Percentiles rank a stretch among this genome's conserved stretches.
Evolutionary conservation across 2,888 invertebrate genomes (phyloP).

Genomic region (Nomada flava): DNA sequence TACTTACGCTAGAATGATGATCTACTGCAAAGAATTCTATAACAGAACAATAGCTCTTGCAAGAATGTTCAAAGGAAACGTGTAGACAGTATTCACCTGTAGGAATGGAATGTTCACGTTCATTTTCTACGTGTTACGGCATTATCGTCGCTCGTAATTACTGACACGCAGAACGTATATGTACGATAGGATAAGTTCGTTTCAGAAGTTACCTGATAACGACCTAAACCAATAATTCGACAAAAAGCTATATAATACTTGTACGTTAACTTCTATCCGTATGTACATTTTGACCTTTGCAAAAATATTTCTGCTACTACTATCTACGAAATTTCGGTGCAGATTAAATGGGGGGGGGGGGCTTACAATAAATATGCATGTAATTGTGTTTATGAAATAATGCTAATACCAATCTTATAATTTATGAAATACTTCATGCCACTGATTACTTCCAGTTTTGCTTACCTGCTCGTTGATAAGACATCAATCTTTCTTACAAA

Average conservation of each 20-base stretch:
- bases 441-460: slow-evolving; percentile 25
- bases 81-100: slow-evolving; percentile 75
- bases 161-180: slow-evolving; percentile 75
- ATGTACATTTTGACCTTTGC: slow-evolving; percentile 25
- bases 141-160: slow-evolving; percentile 78
- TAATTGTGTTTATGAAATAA: neutral
- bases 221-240: slow-evolving; percentile 69
- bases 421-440: slow-evolving; percentile 25
- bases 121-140: slow-evolving; percentile 72
- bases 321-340: neutral
- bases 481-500: slow-evolving; percentile 19
- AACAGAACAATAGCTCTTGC: slow-evolving; percentile 13
- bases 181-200: slow-evolving; percentile 76
- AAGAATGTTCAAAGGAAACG: slow-evolving; percentile 29
- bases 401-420: neutral
- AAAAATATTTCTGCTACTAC: slow-evolving; percentile 12
- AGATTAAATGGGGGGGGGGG: slow-evolving; percentile 13
- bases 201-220: slow-evolving; percentile 76
- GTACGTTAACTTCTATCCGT: slow-evolving; percentile 40
- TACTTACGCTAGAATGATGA: slow-evolving; percentile 34
- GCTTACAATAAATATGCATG: neutral
- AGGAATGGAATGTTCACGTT: slow-evolving; percentile 78
- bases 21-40: slow-evolving; percentile 5
- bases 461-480: slow-evolving; percentile 47
- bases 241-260: slow-evolving; percentile 40